Conservation (phyloP, 2,888 invertebrate genomes). For the Rutpela maculata region DNA sequence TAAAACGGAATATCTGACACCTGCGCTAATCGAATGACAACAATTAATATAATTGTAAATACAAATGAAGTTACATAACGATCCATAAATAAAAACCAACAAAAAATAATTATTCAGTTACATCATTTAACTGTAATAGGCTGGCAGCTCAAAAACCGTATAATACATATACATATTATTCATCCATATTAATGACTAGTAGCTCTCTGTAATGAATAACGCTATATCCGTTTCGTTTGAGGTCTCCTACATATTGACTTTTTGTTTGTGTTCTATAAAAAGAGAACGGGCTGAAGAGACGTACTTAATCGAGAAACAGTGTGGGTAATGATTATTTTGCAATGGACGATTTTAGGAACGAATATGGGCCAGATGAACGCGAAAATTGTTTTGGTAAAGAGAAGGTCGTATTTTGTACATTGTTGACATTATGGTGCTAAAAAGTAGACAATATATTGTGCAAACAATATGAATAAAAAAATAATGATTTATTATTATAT, state of each 20-base stretch:
- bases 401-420: slow-evolving; percentile 19
- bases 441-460: slow-evolving; percentile 5
- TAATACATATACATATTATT: background rate
- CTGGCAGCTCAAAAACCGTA: background rate
- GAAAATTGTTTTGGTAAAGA: slow-evolving; percentile 19
- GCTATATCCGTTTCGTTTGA: background rate
- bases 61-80: background rate
- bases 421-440: slow-evolving; percentile 15
- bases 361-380: background rate
- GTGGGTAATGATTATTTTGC: slow-evolving; percentile 7
- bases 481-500: background rate
- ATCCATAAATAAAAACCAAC: background rate
- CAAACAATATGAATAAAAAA: background rate
- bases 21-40: background rate
- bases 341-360: background rate
- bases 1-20: background rate
- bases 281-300: background rate
- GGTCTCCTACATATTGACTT: background rate
- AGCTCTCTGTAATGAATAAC: too few species aligned
- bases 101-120: slow-evolving; percentile 4
- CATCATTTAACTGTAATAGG: background rate
- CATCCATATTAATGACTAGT: too few species aligned
- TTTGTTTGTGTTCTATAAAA: background rate
- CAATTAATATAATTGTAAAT: slow-evolving; percentile 1
- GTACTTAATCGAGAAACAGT: background rate